Evolutionary conservation across 2,797 vertebrate genomes (phyloP).

Genomic region (Oreortyx pictus): DNA sequence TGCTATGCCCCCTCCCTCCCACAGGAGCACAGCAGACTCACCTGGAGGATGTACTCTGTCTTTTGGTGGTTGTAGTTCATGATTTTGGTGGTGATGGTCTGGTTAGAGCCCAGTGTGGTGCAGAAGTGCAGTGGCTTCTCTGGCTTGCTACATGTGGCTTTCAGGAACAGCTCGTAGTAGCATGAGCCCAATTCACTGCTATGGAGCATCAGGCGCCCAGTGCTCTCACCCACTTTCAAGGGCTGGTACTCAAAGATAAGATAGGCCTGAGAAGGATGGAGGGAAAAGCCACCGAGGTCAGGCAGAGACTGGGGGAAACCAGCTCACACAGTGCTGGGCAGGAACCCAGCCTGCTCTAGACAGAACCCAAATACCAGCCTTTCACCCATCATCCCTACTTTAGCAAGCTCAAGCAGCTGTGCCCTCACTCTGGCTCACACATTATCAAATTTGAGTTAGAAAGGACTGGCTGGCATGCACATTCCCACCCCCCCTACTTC

Average conservation of each 20-base stretch:
- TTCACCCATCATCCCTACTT: not conserved
- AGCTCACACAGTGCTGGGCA: not conserved
- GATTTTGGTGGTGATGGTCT: constrained; percentile 81
- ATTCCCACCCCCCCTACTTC: too few species aligned
- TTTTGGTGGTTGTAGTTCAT: constrained; percentile 83
- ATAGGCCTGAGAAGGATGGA: constrained; percentile 71
- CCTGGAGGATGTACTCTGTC: constrained; percentile 86
- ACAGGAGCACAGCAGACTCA: constrained; percentile 31
- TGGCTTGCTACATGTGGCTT: constrained; percentile 72
- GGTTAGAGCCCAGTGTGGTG: constrained; percentile 82
- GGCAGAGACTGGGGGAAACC: rapidly evolving
- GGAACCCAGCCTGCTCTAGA: not conserved
- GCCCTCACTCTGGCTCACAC: not conserved
- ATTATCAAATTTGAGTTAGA: not conserved
- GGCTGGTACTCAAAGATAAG: constrained; percentile 89
- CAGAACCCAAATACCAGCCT: not conserved
- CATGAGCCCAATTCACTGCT: constrained; percentile 84
- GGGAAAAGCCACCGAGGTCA: not conserved
- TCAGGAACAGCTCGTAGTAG: constrained; percentile 85
- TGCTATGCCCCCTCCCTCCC: not conserved
- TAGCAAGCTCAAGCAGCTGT: not conserved
- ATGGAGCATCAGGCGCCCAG: constrained; percentile 78
- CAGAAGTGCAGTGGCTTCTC: constrained; percentile 86
- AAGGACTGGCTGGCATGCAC: not conserved
- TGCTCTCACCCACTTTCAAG: constrained; percentile 79